A percentile compares a stretch with the other conserved stretches of the same genome.
phyloP scores from a whole-genome alignment of 2,113 vertebrate species.

The Cyprinodon brontotheroides region DNA sequence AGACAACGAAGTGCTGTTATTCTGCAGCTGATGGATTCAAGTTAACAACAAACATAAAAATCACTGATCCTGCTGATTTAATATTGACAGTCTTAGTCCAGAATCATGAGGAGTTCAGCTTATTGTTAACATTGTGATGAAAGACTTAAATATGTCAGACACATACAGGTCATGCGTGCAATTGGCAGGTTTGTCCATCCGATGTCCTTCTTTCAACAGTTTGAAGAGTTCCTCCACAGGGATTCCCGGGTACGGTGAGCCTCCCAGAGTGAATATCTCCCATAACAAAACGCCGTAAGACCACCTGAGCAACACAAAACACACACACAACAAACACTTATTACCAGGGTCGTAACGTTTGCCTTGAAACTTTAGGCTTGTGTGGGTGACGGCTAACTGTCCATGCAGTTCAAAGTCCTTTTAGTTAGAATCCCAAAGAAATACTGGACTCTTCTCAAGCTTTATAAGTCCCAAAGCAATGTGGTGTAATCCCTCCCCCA shows the following conservation, averaged over 20 bases:
- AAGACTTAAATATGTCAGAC: background rate
- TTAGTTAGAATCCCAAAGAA: too few relatives aligned
- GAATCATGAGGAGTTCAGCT: background rate
- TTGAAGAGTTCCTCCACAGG: conserved; percentile 98
- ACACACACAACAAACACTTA: conserved; percentile 1
- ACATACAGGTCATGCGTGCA: conserved; percentile 97
- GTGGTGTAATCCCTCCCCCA: background rate
- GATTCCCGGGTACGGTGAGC: conserved; percentile 95
- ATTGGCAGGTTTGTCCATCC: conserved; percentile 98
- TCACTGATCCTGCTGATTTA: background rate
- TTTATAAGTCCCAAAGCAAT: background rate
- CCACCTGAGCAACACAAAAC: conserved; percentile 85
- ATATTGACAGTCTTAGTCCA: background rate
- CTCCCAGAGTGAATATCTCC: conserved; percentile 99
- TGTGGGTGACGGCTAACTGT: too few relatives aligned
- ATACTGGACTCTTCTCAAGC: background rate
- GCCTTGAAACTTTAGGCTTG: too few relatives aligned
- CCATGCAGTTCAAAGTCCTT: too few relatives aligned
- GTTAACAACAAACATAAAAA: background rate
- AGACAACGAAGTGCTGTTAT: background rate
- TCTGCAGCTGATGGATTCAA: background rate
- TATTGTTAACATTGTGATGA: background rate
- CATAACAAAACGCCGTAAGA: conserved; percentile 96
- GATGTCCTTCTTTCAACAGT: conserved; percentile 96
- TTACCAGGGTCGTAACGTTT: background rate